Percentiles rank a stretch among this genome's conserved stretches.
phyloP scores from a whole-genome alignment of 2,888 invertebrate genomes.

The Metellina segmentata region DNA sequence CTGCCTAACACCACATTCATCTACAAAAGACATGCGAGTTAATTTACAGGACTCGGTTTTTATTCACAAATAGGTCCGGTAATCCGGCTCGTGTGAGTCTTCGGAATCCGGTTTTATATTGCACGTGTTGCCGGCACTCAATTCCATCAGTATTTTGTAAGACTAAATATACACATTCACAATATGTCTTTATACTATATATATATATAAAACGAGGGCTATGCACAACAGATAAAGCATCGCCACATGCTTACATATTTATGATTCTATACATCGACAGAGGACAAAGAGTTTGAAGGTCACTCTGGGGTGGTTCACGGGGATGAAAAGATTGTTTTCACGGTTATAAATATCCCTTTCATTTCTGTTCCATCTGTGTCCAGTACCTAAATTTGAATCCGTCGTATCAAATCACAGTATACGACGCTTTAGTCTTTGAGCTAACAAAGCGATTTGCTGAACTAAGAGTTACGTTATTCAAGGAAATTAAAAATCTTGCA shows the following conservation, averaged over 20 bases:
- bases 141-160: not conserved
- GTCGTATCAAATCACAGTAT: no score
- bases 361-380: no score
- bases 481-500: no score
- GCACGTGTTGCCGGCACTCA: conserved; percentile 75
- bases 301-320: not conserved
- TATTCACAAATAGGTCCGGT: not conserved
- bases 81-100: conserved; percentile 13
- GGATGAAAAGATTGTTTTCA: no score
- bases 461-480: no score
- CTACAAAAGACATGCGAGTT: not conserved
- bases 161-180: not conserved
- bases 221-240: not conserved
- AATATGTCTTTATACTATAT: not conserved
- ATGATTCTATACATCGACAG: not conserved
- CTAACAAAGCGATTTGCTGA: no score
- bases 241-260: not conserved
- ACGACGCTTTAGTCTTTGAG: no score
- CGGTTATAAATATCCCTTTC: no score
- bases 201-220: not conserved
- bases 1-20: not conserved
- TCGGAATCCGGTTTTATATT: conserved; percentile 66
- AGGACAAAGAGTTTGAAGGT: not conserved
- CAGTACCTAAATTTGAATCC: no score
- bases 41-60: not conserved